phyloP scores from a whole-genome alignment of 2,797 vertebrate species.

The Poeciliopsis paucimaculata region DNA sequence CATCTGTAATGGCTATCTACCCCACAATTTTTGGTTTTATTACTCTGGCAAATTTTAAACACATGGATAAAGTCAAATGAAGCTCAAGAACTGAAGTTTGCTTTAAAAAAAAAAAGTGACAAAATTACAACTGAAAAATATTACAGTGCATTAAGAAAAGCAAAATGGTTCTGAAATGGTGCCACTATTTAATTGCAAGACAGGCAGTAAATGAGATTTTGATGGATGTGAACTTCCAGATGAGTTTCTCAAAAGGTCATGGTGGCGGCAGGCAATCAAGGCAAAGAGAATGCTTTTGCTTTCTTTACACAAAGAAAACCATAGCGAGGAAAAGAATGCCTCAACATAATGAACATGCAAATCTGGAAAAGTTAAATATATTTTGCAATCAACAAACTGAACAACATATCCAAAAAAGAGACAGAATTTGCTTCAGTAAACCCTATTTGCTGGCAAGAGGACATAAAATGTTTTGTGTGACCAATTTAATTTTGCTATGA shows the following conservation, averaged over 20 bases:
- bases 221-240: constrained; percentile 64
- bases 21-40: constrained; percentile 15
- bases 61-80: constrained; percentile 19
- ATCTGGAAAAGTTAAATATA: constrained; percentile 4
- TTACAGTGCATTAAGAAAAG: constrained; percentile 20
- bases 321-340: not conserved
- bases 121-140: constrained; percentile 13
- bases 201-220: constrained; percentile 62
- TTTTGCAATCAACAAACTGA: constrained; percentile 19
- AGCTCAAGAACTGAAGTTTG: constrained; percentile 15
- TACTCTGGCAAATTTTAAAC: constrained; percentile 15
- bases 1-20: not conserved
- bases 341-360: not conserved
- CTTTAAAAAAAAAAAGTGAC: constrained; percentile 14
- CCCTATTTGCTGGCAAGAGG: not conserved
- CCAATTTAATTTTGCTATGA: not conserved
- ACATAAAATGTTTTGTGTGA: not conserved
- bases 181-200: constrained; percentile 54
- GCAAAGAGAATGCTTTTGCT: constrained; percentile 17
- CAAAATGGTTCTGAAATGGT: constrained; percentile 47
- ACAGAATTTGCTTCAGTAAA: not conserved
- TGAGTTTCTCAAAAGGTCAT: constrained; percentile 60
- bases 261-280: constrained; percentile 58
- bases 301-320: constrained; percentile 6
- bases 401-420: constrained; percentile 3